These are phyloP conservation scores for Melinopterus prodromus DNA, from an alignment of 2,888 invertebrate species.

Conservation along the genomic window DNA sequence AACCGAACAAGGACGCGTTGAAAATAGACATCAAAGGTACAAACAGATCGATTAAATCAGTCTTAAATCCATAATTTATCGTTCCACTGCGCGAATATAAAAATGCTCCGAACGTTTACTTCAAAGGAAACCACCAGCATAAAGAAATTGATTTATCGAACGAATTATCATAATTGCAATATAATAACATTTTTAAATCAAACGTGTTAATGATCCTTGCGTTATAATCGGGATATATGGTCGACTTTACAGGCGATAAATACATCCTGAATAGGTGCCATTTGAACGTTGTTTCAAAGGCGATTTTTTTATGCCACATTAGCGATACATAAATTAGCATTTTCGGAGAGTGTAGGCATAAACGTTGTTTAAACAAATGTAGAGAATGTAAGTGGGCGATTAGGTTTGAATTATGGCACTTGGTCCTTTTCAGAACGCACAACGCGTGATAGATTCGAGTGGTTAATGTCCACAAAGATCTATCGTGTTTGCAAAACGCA, in stretches of 20 bases:
- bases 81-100: background rate
- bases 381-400: background rate
- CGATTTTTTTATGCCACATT: background rate
- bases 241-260: background rate
- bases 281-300: background rate
- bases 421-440: background rate
- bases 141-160: background rate
- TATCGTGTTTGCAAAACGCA: background rate
- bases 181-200: slow-evolving; percentile 13
- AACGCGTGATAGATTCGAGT: background rate
- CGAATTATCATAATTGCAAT: background rate
- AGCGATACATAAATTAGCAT: background rate
- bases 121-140: background rate
- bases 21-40: slow-evolving; percentile 22
- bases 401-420: background rate
- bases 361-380: background rate
- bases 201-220: background rate
- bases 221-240: background rate
- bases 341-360: background rate
- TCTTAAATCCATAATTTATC: slow-evolving; percentile 24
- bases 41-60: slow-evolving; percentile 9
- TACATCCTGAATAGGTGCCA: background rate
- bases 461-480: background rate
- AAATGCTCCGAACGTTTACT: background rate
- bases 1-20: slow-evolving; percentile 20